Base-by-base conservation (phyloP, 2,888 invertebrate species). In the Exocentrus adspersus region DNA sequence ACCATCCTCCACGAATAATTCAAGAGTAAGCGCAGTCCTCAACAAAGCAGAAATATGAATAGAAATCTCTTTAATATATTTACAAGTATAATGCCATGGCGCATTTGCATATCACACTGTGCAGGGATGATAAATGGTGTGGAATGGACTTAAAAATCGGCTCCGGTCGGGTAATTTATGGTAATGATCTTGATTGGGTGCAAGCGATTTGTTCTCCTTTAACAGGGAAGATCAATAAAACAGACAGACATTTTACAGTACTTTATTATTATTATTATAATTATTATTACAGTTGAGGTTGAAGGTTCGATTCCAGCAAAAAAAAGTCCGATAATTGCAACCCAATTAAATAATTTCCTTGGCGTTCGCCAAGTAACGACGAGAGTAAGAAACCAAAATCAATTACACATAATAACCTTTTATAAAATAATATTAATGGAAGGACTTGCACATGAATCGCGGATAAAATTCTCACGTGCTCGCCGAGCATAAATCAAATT, bases 381-480 rank as follows among this genome's bases (percentile, higher is more conserved):
- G 51, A 58, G 58, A 54, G 59, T 56, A 67, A 57, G 52, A 46
- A 51, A 53, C 37, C 14, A 65, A 68, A n/a, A 68, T 68, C 64
- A 68, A 68, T 68, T 68, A 68, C 60, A 54, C 51, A 50, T 24
- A 53, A 56, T 52, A 45, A 54, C 48, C 28, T 62, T n/a, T 48
- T 53, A 66, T 57, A 68, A 69, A 51, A 16, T n/a, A 37, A 62
- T 63, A 69, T 70, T 71, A 73, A 73, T 73, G 72, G 68, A 72
- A 69, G 65, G 62, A 60, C 61, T 60, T 61, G 54, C 64, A 62
- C 64, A 68, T 66, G 69, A 69, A 72, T 66, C 59, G 65, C 66
- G 70, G 66, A 72, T 71, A 72, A 73, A 74, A 74, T 74, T 72
- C 73, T 74, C 74, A 74, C 74, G 74, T 74, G 74, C 69, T 67